Base-by-base conservation (phyloP, 2,113 vertebrate species). In the Abramis brama region DNA sequence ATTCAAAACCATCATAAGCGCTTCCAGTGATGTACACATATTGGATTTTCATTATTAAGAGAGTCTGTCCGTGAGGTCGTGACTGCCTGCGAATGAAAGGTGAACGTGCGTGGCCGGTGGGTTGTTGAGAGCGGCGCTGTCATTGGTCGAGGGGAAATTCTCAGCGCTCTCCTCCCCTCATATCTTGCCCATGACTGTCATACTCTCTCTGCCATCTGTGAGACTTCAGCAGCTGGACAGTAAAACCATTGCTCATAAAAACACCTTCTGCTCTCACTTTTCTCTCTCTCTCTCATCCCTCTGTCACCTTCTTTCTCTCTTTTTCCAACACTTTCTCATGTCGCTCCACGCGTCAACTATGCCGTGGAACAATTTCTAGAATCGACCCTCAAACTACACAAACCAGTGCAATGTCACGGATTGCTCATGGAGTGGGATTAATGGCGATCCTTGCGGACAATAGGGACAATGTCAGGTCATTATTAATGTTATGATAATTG, bases 241-340 rank as follows among this genome's bases (percentile, higher is more conserved):
- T 84, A 85, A 87, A 33, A 82, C 84, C 74, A 81, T 90, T 86
- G 30, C 77, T 76, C 82, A 87, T 78, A 79, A 23, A 75, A 82
- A 57, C 71, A 33, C 81, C 64, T 77, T 84, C 74, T 68, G 64
- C 86, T 84, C 82, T 36, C 50, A 74, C 64, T 64, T 47, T 59
- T 66, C 78, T 86, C 25, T 13, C 21, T n/a, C 19, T 82, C 64
- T 73, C 81, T 79, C 66, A 19, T 76, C 70, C 45, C 57, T 50
- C 66, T 60, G 66, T 81, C 64, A 78, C 45, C 17, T 79, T 36
- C 68, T 66, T 57, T 75, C 68, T 80, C 68, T 74, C 75, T 60
- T 78, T 79, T 71, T 60, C 33, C 55, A 12, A 52, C 79, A 70
- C 75, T 52, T 71, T 66, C 57, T 27, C 27, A 25, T 68, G 57